Evolutionary conservation across 2,888 invertebrate species (phyloP), one percentile per base, ranked within the genome.

Genomic region (Bembecia ichneumoniformis): DNA sequence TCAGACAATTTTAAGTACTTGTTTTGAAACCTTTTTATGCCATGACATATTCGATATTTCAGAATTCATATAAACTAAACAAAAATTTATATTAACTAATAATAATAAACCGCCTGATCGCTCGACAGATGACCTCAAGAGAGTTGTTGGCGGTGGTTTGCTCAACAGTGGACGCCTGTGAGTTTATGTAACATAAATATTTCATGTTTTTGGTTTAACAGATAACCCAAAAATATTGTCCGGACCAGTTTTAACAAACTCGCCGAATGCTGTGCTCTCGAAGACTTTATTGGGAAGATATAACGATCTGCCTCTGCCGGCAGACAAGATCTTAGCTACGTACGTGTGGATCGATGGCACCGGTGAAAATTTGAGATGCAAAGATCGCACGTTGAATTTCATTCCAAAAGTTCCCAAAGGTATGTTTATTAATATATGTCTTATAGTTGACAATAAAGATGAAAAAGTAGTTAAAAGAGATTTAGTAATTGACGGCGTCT

Each of bases 321-420:
- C 91, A 28, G 91, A 94, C 63, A 90, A 91, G 71, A 89, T 94
- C 50, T 92, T 95, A 71, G 96, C 94, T 44, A 96, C 95, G 48
- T 98, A 98, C 80, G 89, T 97, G 50, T 98, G 97, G 97, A 96
- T 98, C 64, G 97, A 98, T 71, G 97, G 97, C 34, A 93, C 94
- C 15, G 97, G 96, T 17, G 96, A 97, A 75, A 90, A 93, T 67
- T 69, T 97, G 49, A 89, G 97, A 53, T 93, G 94, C 82, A 97
- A 97, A 80, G 96, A 96, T 56, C 90, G 95, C 56, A 97, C 97
- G 0, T 74, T 97, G 55, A 92, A 93, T 71, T 95, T 93, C 66
- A 90, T 95, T 58, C 97, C 97, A 2, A 90, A 89, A 58, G 82
- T 87, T 58, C 91, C 95, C 3, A 91, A 91, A 84, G 94, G 95